phyloP scores from a whole-genome alignment of 1,140 invertebrate species.

The Atta cephalotes region DNA sequence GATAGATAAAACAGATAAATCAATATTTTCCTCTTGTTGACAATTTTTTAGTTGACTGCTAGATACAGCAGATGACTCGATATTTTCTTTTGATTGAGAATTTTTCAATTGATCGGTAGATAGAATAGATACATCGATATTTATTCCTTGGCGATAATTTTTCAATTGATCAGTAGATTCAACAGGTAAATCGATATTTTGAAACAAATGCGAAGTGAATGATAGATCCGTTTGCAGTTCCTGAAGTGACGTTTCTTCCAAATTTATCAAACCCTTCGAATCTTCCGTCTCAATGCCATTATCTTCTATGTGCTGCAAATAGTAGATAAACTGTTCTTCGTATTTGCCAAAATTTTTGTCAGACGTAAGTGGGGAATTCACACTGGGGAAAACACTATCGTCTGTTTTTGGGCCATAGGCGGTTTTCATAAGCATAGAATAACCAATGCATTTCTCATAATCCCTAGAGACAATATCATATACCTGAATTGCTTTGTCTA shows the following conservation, averaged over 20 bases:
- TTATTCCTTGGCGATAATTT: background rate
- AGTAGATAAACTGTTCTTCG: constrained; percentile 80
- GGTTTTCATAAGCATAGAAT: constrained; percentile 75
- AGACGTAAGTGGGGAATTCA: constrained; percentile 41
- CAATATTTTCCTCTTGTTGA: too few species aligned
- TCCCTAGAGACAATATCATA: constrained; percentile 76
- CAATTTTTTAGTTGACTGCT: too few species aligned
- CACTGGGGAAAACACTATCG: constrained; percentile 16
- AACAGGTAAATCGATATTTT: constrained; percentile 62
- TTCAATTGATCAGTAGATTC: background rate
- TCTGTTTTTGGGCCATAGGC: constrained; percentile 62
- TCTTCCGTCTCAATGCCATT: constrained; percentile 73
- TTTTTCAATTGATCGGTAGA: constrained; percentile 2
- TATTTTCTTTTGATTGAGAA: background rate
- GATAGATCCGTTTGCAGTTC: constrained; percentile 78
- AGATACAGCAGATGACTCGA: too few species aligned
- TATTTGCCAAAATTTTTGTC: constrained; percentile 79
- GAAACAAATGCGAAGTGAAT: constrained; percentile 77
- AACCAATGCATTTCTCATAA: constrained; percentile 81
- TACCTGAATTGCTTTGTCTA: constrained; percentile 76
- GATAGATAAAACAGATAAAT: too few species aligned
- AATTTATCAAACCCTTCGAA: constrained; percentile 19
- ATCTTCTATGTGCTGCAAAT: constrained; percentile 80
- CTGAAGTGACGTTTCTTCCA: constrained; percentile 73
- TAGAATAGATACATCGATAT: background rate